A percentile compares a stretch with the other conserved stretches of the same genome.
phyloP scores from a whole-genome alignment of 2,797 vertebrate genomes.

The Dallia pectoralis region DNA sequence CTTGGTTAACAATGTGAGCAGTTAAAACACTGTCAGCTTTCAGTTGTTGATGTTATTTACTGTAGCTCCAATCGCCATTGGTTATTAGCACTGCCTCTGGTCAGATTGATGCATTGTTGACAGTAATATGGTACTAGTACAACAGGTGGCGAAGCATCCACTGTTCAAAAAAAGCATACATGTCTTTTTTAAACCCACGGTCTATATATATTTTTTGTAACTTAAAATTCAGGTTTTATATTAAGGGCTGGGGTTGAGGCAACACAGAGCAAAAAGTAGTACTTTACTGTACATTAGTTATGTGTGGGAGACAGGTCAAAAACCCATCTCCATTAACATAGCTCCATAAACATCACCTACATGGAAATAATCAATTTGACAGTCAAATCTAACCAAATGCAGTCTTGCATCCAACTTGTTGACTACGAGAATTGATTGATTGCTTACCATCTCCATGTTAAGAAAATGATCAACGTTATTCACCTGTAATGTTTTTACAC shows the following conservation, averaged over 20 bases:
- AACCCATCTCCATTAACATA: neutral
- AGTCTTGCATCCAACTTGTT: neutral
- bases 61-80: constrained; percentile 42
- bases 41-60: constrained; percentile 31
- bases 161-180: neutral
- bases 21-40: constrained; percentile 33
- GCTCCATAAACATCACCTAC: neutral
- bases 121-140: neutral
- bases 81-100: neutral
- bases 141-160: neutral
- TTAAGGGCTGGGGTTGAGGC: neutral
- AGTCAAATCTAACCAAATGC: neutral
- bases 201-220: too few species aligned
- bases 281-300: neutral
- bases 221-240: neutral
- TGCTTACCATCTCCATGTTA: too few species aligned
- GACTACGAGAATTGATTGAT: too few species aligned
- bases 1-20: constrained; percentile 21
- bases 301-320: neutral
- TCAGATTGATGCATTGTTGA: constrained; percentile 28
- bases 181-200: too few species aligned
- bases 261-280: neutral
- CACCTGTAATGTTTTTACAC: too few species aligned
- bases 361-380: neutral
- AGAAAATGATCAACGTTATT: too few species aligned